Conservation (phyloP, 2,888 invertebrate species). For the Drosophila robusta region DNA sequence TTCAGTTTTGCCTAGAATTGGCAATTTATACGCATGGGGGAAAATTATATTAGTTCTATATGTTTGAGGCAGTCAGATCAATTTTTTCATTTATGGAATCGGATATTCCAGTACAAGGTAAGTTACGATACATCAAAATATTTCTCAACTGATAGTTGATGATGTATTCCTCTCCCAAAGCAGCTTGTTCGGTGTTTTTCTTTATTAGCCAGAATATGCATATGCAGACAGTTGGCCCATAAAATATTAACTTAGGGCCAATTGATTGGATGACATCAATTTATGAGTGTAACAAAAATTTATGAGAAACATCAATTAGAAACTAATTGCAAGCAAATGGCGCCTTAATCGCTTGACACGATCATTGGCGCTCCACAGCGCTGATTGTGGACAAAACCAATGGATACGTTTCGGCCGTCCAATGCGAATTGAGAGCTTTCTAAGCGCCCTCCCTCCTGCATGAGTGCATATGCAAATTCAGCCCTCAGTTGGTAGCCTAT, state of each 20-base stretch:
- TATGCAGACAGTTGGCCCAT: too few species aligned
- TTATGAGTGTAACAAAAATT: not conserved
- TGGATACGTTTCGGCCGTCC: conserved; percentile 17
- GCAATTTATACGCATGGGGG: too few species aligned
- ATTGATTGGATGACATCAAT: not conserved
- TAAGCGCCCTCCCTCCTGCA: conserved; percentile 40
- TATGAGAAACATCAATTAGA: not conserved
- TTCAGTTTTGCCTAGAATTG: too few species aligned
- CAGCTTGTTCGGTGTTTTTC: too few species aligned
- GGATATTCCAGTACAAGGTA: too few species aligned
- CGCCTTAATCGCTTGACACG: conserved; percentile 2
- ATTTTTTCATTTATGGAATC: too few species aligned
- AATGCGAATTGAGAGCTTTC: conserved; percentile 49
- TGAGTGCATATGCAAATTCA: conserved; percentile 64
- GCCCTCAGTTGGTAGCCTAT: conserved; percentile 64
- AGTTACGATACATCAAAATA: too few species aligned
- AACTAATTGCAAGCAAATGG: not conserved
- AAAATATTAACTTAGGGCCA: not conserved
- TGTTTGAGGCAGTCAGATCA: too few species aligned
- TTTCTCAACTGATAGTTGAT: too few species aligned
- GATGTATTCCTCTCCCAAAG: too few species aligned
- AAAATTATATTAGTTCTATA: too few species aligned
- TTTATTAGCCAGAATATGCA: too few species aligned
- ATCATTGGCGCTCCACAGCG: conserved; percentile 4
- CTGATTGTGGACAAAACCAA: conserved; percentile 1